Evolutionary conservation across 2,797 vertebrate genomes (phyloP).

Genomic region (Pangasius djambal): DNA sequence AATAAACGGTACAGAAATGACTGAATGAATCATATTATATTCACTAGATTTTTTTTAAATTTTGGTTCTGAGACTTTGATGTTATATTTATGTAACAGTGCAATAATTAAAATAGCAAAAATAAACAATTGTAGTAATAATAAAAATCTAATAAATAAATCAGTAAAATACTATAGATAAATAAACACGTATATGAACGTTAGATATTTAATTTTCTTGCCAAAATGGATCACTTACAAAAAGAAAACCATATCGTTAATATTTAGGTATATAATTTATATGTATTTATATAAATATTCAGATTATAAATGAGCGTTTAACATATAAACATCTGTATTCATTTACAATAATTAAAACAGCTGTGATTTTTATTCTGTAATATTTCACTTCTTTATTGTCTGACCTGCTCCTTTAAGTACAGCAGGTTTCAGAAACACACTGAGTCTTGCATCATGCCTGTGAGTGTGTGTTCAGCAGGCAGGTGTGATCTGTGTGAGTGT

Average conservation of each 20-base stretch:
- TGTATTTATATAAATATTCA: background rate
- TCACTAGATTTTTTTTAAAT: background rate
- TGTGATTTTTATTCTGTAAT: background rate
- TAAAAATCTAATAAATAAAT: background rate
- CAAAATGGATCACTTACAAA: background rate
- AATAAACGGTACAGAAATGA: background rate
- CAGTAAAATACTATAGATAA: background rate
- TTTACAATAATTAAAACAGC: background rate
- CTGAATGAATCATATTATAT: background rate
- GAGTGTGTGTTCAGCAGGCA: background rate
- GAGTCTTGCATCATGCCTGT: constrained; percentile 41
- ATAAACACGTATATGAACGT: background rate
- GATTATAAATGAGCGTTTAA: background rate
- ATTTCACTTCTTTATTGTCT: background rate
- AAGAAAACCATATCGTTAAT: background rate
- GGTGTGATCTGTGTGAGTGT: background rate
- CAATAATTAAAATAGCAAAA: background rate
- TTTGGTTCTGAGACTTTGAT: background rate
- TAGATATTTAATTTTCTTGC: background rate
- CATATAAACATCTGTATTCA: background rate
- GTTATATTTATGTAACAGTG: background rate
- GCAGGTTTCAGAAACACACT: constrained; percentile 30
- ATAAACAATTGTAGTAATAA: background rate
- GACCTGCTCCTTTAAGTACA: constrained; percentile 29
- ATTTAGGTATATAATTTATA: background rate